A percentile compares a stretch with the other conserved stretches of the same genome.
Evolutionary conservation across 1,140 invertebrate genomes (phyloP).

Genomic region (Cydia amplana): DNA sequence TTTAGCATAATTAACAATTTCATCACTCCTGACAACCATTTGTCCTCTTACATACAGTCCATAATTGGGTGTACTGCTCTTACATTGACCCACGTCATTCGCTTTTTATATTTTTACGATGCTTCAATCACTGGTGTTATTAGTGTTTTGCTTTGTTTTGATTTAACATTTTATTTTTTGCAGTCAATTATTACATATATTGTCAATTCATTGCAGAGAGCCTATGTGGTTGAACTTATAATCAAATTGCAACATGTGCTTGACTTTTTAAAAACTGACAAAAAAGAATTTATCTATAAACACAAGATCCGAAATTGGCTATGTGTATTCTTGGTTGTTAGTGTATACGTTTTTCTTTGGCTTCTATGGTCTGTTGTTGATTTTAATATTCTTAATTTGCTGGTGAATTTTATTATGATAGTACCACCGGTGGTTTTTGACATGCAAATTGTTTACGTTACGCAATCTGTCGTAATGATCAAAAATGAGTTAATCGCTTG

Average conservation of each 20-base stretch:
- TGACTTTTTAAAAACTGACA: neutral
- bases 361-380: neutral
- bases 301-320: constrained; percentile 4
- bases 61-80: neutral
- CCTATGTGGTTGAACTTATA: neutral
- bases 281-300: neutral
- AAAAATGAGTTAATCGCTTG: neutral
- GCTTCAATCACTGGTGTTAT: neutral
- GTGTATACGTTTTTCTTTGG: neutral
- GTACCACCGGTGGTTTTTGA: neutral
- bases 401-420: neutral
- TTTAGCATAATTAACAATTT: neutral
- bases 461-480: neutral
- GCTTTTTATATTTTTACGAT: neutral
- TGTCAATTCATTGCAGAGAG: neutral
- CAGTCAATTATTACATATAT: neutral
- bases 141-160: neutral
- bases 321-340: neutral
- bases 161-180: neutral
- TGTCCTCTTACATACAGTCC: neutral
- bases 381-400: neutral
- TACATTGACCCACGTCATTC: neutral
- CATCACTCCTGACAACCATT: neutral
- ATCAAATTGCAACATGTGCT: constrained; percentile 1
- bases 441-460: neutral